These are phyloP conservation scores for Aphyosemion australe DNA, from an alignment of 2,113 vertebrate genomes.

Conservation along the genomic window DNA sequence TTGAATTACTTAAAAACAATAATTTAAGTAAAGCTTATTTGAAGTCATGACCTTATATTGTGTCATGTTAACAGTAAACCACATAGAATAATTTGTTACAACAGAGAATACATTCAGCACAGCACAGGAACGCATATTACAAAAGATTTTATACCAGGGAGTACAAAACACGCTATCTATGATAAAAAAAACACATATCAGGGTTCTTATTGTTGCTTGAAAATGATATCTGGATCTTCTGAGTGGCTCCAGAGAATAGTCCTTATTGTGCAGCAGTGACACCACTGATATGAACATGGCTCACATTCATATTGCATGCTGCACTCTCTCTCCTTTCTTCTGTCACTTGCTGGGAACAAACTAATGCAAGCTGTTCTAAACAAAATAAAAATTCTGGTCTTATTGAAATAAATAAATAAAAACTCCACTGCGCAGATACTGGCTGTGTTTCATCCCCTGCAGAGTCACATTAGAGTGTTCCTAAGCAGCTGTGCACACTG, in stretches of 20 bases:
- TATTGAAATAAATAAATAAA: slow-evolving; percentile 50
- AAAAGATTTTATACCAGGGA: not conserved
- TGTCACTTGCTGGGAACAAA: slow-evolving; percentile 27
- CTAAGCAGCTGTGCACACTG: slow-evolving; percentile 40
- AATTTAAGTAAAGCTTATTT: too few relatives aligned
- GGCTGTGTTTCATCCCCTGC: slow-evolving; percentile 23
- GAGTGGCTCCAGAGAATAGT: slow-evolving; percentile 31
- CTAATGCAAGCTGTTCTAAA: slow-evolving; percentile 40
- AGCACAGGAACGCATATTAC: slow-evolving; percentile 1
- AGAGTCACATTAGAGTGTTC: slow-evolving; percentile 36
- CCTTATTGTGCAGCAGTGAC: slow-evolving; percentile 19
- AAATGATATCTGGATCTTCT: slow-evolving; percentile 33
- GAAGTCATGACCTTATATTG: too few relatives aligned
- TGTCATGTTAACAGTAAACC: not conserved
- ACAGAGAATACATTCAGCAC: slow-evolving; percentile 4
- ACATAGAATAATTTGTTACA: not conserved
- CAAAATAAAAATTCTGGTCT: slow-evolving; percentile 19
- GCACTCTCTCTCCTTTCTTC: slow-evolving; percentile 29
- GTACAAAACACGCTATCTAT: slow-evolving; percentile 4
- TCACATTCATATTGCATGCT: slow-evolving; percentile 37
- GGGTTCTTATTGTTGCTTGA: slow-evolving; percentile 5
- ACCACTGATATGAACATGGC: slow-evolving; percentile 38
- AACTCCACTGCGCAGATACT: slow-evolving; percentile 8
- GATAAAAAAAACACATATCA: not conserved
- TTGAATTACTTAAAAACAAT: too few relatives aligned